A percentile compares a stretch with the other conserved stretches of the same genome.
Evolutionary conservation across 2,797 vertebrate species (phyloP).

Genomic region (Gila robusta): DNA sequence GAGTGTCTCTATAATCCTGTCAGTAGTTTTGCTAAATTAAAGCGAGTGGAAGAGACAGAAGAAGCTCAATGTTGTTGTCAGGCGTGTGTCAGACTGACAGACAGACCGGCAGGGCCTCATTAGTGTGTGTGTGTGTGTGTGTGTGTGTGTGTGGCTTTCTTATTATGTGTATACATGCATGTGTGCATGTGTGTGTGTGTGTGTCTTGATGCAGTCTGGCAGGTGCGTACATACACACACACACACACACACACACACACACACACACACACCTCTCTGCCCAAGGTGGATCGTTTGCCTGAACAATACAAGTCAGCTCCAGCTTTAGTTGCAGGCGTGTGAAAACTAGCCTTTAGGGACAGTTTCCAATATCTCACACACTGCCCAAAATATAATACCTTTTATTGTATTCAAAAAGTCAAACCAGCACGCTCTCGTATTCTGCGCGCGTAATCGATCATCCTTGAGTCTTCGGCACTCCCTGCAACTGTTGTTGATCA

Average conservation of each 20-base stretch:
- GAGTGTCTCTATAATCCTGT: conserved; percentile 66
- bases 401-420: conserved; percentile 34
- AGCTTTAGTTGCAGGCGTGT: conserved; percentile 43
- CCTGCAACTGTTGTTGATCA: conserved; percentile 33
- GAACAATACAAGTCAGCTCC: conserved; percentile 56
- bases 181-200: conserved; percentile 44
- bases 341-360: conserved; percentile 40
- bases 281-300: conserved; percentile 57
- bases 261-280: conserved; percentile 1
- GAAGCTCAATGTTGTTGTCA: conserved; percentile 81
- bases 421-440: conserved; percentile 28
- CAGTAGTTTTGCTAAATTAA: conserved; percentile 54
- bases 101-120: conserved; percentile 84
- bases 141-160: conserved; percentile 55
- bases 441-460: conserved; percentile 36
- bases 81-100: conserved; percentile 84
- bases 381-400: conserved; percentile 38
- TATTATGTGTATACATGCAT: conserved; percentile 58
- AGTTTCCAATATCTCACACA: conserved; percentile 38
- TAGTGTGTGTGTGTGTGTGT: conserved; percentile 66
- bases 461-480: background rate
- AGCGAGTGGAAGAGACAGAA: conserved; percentile 67
- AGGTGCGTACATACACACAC: background rate
- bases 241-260: background rate
- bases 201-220: conserved; percentile 26